Conservation (phyloP, 2,888 invertebrate genomes). For the Latheticus oryzae region DNA sequence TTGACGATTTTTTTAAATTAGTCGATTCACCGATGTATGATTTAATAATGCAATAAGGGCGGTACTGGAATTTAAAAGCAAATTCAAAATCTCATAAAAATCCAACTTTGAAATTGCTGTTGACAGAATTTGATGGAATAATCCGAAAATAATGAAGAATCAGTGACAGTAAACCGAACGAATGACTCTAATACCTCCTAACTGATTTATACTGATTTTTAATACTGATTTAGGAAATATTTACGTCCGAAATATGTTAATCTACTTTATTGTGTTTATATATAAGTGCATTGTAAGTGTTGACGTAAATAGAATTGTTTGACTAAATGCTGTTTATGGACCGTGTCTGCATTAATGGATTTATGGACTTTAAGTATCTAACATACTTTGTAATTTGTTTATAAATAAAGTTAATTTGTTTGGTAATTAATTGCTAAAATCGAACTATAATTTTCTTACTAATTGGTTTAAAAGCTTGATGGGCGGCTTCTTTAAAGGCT, state of each 20-base stretch:
- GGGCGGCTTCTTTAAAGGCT: conserved; percentile 24
- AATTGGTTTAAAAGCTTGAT: conserved; percentile 15
- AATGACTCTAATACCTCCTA: conserved; percentile 25
- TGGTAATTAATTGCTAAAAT: conserved; percentile 22
- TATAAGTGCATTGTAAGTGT: conserved; percentile 40
- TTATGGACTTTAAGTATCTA: conserved; percentile 48
- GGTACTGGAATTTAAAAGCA: background rate
- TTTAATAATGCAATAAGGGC: too few relatives aligned
- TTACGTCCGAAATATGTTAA: conserved; percentile 47
- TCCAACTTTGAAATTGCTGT: conserved; percentile 5
- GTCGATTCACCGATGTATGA: conserved; percentile 23
- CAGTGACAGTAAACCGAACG: conserved; percentile 23
- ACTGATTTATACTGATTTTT: conserved; percentile 37
- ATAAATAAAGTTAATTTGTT: conserved; percentile 46
- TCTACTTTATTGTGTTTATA: conserved; percentile 51
- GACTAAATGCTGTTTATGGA: conserved; percentile 46
- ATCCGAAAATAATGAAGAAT: conserved; percentile 26
- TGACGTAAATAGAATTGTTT: conserved; percentile 52
- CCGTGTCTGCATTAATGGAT: conserved; percentile 45
- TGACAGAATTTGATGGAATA: conserved; percentile 29
- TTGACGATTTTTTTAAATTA: conserved; percentile 38
- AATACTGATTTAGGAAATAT: conserved; percentile 53
- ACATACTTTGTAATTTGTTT: conserved; percentile 51
- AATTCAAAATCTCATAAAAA: background rate
- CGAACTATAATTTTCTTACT: conserved; percentile 14